phyloP scores from a whole-genome alignment of 92 coral and sea anemone genomes.

The Blastomussa wellsi region DNA sequence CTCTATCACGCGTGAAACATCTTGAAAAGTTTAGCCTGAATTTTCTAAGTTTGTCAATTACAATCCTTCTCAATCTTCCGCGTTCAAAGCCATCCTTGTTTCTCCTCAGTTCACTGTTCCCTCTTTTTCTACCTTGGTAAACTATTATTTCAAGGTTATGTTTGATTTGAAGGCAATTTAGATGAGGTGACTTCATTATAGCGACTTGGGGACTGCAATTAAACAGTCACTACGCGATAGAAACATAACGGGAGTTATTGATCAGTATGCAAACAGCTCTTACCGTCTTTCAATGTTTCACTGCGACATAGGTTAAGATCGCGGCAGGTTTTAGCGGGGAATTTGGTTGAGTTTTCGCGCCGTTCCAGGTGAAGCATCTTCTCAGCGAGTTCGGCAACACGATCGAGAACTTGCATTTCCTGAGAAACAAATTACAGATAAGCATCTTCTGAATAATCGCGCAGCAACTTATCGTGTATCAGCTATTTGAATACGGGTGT shows the following conservation, averaged over 20 bases:
- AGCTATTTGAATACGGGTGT: neutral
- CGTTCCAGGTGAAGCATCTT: constrained; percentile 61
- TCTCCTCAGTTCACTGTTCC: too few relatives aligned
- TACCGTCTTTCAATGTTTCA: constrained; percentile 21
- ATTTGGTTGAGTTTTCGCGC: constrained; percentile 57
- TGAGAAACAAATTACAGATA: neutral
- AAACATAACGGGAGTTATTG: neutral
- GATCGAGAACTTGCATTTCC: constrained; percentile 48
- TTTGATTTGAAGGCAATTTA: too few relatives aligned
- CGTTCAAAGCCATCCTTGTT: too few relatives aligned
- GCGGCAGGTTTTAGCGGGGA: constrained; percentile 87
- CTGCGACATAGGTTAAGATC: constrained; percentile 63
- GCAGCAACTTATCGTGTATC: too few relatives aligned
- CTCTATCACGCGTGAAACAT: too few relatives aligned
- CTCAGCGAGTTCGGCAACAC: constrained; percentile 45
- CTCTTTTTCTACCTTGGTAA: too few relatives aligned
- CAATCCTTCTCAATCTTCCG: too few relatives aligned
- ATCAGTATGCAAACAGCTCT: neutral
- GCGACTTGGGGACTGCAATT: neutral
- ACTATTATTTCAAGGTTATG: too few relatives aligned
- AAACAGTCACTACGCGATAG: neutral
- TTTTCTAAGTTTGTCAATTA: too few relatives aligned
- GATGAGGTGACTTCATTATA: too few relatives aligned
- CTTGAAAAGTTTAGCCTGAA: too few relatives aligned
- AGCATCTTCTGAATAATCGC: neutral